phyloP scores from a whole-genome alignment of 2,888 invertebrate genomes.

The Nephrotoma flavescens region DNA sequence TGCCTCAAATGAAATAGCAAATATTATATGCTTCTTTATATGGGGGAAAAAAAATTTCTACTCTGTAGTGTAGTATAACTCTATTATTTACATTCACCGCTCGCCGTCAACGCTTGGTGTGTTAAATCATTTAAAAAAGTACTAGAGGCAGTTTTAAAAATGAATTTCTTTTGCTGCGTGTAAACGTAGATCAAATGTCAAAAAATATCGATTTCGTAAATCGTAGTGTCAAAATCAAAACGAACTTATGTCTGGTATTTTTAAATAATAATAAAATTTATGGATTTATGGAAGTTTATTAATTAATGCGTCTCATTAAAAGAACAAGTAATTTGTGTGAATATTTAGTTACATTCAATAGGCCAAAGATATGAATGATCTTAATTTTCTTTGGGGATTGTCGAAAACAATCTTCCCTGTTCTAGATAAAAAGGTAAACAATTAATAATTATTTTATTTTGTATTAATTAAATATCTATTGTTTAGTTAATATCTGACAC shows the following conservation, averaged over 20 bases:
- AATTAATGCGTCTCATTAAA: no score
- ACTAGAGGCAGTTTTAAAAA: not conserved
- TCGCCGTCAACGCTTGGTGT: no score
- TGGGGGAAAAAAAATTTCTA: no score
- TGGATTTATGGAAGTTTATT: not conserved
- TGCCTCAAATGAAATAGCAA: no score
- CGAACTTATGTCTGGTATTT: not conserved
- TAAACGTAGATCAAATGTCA: not conserved
- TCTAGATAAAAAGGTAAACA: constrained; percentile 19
- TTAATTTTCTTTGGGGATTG: constrained; percentile 19
- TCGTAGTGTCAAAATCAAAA: not conserved
- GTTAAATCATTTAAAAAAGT: no score
- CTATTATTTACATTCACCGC: no score
- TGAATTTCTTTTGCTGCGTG: not conserved
- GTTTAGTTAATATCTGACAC: not conserved
- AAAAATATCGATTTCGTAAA: not conserved
- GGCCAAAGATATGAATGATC: not conserved
- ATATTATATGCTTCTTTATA: no score
- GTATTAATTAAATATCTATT: constrained; percentile 4
- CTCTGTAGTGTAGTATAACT: no score
- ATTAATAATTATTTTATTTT: not conserved
- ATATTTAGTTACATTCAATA: not conserved
- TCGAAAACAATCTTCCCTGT: constrained; percentile 22
- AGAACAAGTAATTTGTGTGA: no score
- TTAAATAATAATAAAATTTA: not conserved